Evolutionary conservation across 2,113 vertebrate genomes (phyloP).

Genomic region (Pseudorectes ferrugineus): DNA sequence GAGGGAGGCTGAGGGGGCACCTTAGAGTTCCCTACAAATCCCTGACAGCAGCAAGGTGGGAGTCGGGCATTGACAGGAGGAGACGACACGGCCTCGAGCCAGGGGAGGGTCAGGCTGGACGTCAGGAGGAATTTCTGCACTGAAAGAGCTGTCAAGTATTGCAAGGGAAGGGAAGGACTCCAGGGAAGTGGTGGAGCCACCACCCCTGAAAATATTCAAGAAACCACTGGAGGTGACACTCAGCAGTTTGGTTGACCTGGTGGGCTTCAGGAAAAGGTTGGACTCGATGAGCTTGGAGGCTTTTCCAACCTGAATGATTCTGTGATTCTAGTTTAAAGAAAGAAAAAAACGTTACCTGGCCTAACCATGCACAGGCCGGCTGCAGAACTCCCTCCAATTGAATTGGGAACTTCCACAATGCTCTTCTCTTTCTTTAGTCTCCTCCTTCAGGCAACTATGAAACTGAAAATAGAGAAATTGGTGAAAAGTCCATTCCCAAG

Average conservation of each 20-base stretch:
- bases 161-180: neutral
- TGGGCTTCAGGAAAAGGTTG: neutral
- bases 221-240: neutral
- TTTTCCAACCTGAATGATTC: neutral
- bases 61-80: neutral
- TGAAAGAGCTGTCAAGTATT: neutral
- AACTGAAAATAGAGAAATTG: neutral
- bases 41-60: too few relatives aligned
- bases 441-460: neutral
- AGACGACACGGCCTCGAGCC: neutral
- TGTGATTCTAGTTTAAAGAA: neutral
- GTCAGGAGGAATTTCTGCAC: neutral
- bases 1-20: neutral
- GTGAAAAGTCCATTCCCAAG: neutral
- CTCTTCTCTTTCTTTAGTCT: neutral
- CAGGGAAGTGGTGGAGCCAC: neutral
- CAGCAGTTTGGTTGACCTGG: too few relatives aligned
- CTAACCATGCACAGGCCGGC: neutral
- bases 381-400: neutral
- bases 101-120: neutral
- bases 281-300: neutral
- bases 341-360: neutral
- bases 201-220: too few relatives aligned
- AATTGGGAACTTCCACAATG: neutral
- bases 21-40: fast-evolving